Base-by-base conservation (phyloP, 1,140 invertebrate genomes). In the Lineus longissimus region DNA sequence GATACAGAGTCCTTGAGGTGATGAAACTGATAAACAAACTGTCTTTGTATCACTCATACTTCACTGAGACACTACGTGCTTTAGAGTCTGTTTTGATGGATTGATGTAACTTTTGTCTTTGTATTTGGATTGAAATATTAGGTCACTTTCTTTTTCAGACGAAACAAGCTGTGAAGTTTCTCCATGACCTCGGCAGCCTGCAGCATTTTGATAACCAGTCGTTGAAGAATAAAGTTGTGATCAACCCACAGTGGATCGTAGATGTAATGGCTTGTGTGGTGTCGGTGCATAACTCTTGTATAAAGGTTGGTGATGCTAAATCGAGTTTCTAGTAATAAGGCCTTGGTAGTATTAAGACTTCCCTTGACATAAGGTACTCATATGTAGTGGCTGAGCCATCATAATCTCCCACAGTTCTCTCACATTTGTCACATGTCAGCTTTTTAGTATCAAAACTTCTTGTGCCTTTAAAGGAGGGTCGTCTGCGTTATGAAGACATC, bases 381-480 rank as follows among this genome's bases (percentile, higher is more conserved):
- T 25, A 17, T 1, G 6, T 55, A 19, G 29, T 43, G 30, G 25
- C 25, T 64, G 43, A 36, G n/a, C 29, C 11, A n/a, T n/a, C n/a
- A n/a, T n/a, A n/a, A n/a, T n/a, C n/a, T n/a, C n/a, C n/a, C n/a
- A n/a, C n/a, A n/a, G n/a, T n/a, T n/a, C n/a, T n/a, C n/a, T n/a
- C n/a, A n/a, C n/a, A n/a, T n/a, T n/a, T n/a, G n/a, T n/a, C n/a
- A n/a, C n/a, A n/a, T n/a, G n/a, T n/a, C n/a, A n/a, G n/a, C n/a
- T n/a, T n/a, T n/a, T n/a, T n/a, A n/a, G n/a, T n/a, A n/a, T n/a
- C n/a, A n/a, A n/a, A n/a, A n/a, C n/a, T n/a, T n/a, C n/a, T n/a
- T n/a, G n/a, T n/a, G n/a, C n/a, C n/a, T n/a, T n/a, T n/a, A 7
- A 54, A 80, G 76, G 68, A 80, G 61, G 80, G 80, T 41, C 62